phyloP scores from a whole-genome alignment of 1,140 invertebrate species.

The Mesaphorura yosii region DNA sequence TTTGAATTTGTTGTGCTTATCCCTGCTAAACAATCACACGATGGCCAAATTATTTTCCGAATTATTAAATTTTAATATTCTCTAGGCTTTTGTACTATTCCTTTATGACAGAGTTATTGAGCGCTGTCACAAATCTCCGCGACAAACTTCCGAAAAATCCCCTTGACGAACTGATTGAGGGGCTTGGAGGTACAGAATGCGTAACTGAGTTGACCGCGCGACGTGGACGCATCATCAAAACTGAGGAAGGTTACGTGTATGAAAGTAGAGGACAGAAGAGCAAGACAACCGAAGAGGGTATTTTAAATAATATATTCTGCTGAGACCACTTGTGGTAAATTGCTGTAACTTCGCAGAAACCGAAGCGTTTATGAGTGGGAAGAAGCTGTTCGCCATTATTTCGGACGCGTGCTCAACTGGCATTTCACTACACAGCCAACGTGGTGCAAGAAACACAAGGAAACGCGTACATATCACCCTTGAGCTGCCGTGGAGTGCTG shows the following conservation, averaged over 20 bases:
- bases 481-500: no score
- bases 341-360: conserved; percentile 42
- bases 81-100: no score
- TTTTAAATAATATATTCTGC: no score
- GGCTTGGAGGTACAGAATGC: conserved; percentile 90
- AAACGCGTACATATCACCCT: conserved; percentile 93
- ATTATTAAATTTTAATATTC: no score
- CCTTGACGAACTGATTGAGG: conserved; percentile 93
- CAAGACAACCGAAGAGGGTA: neutral
- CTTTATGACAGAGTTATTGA: no score
- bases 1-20: no score
- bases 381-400: conserved; percentile 96
- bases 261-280: no score
- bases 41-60: no score
- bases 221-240: neutral
- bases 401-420: conserved; percentile 97
- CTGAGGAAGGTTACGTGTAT: neutral
- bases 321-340: neutral
- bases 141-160: conserved; percentile 84
- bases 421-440: conserved; percentile 88
- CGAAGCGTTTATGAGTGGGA: conserved; percentile 89
- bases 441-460: conserved; percentile 78
- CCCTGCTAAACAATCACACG: no score
- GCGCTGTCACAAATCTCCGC: no score
- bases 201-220: conserved; percentile 80